phyloP scores from a whole-genome alignment of 2,113 vertebrate genomes.

The Pseudorhombus dupliciocellatus region DNA sequence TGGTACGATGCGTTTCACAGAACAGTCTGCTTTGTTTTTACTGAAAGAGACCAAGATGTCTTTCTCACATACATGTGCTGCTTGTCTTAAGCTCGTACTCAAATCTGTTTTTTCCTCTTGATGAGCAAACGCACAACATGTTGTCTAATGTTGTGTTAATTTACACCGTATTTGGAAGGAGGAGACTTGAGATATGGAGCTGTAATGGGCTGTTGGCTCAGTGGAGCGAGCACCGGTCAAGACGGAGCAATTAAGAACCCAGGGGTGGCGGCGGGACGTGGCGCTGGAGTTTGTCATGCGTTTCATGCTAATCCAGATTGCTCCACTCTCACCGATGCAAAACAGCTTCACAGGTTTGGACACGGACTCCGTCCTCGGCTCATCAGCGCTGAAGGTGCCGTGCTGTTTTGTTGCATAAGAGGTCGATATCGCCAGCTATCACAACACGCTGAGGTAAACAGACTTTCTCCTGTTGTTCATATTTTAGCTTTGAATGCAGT shows the following conservation, averaged over 20 bases:
- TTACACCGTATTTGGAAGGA: too few species aligned
- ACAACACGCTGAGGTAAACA: constrained; percentile 33
- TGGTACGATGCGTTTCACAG: not conserved
- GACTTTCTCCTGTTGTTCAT: constrained; percentile 14
- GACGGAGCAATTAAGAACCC: constrained; percentile 1
- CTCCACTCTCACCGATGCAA: constrained; percentile 8
- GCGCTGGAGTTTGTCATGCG: not conserved
- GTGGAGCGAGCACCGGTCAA: too few species aligned
- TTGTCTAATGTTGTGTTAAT: not conserved
- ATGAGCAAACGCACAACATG: not conserved
- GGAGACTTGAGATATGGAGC: too few species aligned
- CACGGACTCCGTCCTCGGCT: constrained; percentile 14
- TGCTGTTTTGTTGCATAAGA: not conserved
- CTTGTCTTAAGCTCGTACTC: constrained; percentile 15
- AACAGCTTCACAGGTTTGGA: not conserved
- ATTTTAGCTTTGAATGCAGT: not conserved
- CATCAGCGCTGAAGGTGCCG: constrained; percentile 12
- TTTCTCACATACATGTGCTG: not conserved
- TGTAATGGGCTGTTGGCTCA: not conserved
- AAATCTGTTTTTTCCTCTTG: constrained; percentile 17
- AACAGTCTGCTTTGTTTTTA: not conserved
- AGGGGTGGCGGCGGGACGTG: not conserved
- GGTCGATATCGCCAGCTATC: constrained; percentile 42
- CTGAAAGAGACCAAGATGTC: constrained; percentile 20
- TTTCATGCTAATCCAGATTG: constrained; percentile 2